Evolutionary conservation across 2,888 invertebrate genomes (phyloP), one percentile per base, ranked within the genome.

Genomic region (Notodonta ziczac): DNA sequence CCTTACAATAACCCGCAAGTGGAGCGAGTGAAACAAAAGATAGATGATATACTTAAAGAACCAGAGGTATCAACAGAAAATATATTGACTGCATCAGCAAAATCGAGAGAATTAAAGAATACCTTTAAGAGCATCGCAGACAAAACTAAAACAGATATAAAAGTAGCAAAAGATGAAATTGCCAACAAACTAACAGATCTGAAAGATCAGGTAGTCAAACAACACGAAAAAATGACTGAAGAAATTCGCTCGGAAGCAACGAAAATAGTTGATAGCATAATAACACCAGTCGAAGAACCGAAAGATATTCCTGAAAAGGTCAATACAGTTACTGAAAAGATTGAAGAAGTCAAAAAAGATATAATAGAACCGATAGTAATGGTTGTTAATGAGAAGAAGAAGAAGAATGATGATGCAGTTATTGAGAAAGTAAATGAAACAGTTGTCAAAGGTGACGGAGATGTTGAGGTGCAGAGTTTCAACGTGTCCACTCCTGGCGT

Each of bases 401-500:
- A 83, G 73, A 87, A 83, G 57, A 84, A 82, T 56, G 80, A 80
- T 12, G 74, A 82, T 2, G 69, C 72, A 1, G 84, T 82, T 0
- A 61, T 78, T 9, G 90, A 88, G 59, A 92, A 85, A 74, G 82
- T 91, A 46, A 91, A 83, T 51, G 91, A 90, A 63, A 83, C 94
- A 52, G 82, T 95, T 67, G 94, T 95, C 46, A 94, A 94, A 75
- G 95, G 94, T 16, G 94, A 94, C 63, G 93, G 95, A 52, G 95
- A 95, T 66, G 91, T 94, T 14, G 95, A 95, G 77, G 94, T 94
- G 64, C 95, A 94, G 74, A 94, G 94, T 85, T 95, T 94, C 9
- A 95, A 95, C 77, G 77, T 93, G 50, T 90, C 93, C 0, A 86
- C 91, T 40, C 89, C 91, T 0, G 86, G 83, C 0, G 70, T 78